Evolutionary conservation across 2,888 invertebrate species (phyloP).

Genomic region (Abrostola tripartita): DNA sequence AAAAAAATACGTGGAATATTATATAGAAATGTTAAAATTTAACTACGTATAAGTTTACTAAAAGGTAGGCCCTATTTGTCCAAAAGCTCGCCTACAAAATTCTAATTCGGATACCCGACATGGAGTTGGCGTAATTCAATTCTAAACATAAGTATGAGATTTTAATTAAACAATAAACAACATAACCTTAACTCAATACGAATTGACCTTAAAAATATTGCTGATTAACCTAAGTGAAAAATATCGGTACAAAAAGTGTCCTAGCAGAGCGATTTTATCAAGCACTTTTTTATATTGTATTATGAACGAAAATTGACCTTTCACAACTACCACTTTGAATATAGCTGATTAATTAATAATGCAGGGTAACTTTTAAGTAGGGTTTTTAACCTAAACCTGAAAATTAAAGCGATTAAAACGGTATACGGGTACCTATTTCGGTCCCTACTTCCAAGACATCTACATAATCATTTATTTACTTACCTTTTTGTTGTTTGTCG

Average conservation of each 20-base stretch:
- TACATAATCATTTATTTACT: neutral
- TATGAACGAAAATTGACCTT: conserved; percentile 1
- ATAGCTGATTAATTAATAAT: conserved; percentile 1
- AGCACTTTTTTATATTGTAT: neutral
- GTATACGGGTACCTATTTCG: neutral
- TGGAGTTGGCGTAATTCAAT: too few relatives aligned
- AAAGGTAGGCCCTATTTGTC: too few relatives aligned
- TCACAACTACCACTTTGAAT: neutral
- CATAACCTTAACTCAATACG: neutral
- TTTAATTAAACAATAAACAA: neutral
- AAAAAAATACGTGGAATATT: too few relatives aligned
- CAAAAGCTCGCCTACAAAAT: too few relatives aligned
- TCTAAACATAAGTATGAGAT: too few relatives aligned
- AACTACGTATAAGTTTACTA: too few relatives aligned
- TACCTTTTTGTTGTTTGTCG: neutral
- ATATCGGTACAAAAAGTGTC: neutral
- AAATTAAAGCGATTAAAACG: neutral
- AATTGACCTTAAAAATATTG: neutral
- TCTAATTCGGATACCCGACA: too few relatives aligned
- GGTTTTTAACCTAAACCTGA: conserved; percentile 1
- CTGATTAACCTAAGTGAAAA: conserved; percentile 1
- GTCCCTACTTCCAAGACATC: neutral
- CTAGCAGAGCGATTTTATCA: neutral
- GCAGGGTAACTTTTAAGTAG: conserved; percentile 1
- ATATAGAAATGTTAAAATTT: too few relatives aligned